Evolutionary conservation across 2,113 vertebrate species (phyloP), one percentile per base, ranked within the genome.

Genomic region (Mirza zaza): DNA sequence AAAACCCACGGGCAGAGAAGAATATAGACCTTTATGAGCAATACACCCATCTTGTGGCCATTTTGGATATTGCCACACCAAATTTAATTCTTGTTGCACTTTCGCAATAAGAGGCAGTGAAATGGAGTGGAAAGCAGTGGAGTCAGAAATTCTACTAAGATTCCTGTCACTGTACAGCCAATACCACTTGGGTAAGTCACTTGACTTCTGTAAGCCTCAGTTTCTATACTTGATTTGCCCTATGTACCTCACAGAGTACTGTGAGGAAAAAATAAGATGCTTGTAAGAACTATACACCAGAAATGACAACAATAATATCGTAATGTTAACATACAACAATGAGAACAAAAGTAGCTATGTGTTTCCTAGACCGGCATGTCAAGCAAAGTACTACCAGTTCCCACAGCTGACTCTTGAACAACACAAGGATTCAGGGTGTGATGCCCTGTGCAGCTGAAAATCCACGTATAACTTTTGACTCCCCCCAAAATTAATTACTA

Each of bases 11-110:
- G 81, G 67, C 45, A 36, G 32, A 45, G 12, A 87, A 32, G 48
- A 94, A 70, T 8, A 13, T 23, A 63, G 45, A 82, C 32, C 63
- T 90, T 93, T 91, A 21, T 45, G 75, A 91, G 50, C 79, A 94
- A 91, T 45, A 96, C 25, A 67, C 7, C 95, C 97, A 93, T 63
- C 96, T 95, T 89, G 93, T 97, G 95, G 96, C 50, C 95, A 42
- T 32, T 91, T 76, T 9, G 59, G 83, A 92, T 55, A 87, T 2
- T 93, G 82, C 67, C 77, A 90, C 57, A 80, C 45, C 59, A 70
- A 70, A 57, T 18, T 39, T 25, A n/a, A 67, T 52, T 75, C 15
- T 48, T 12, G 68, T 63, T 8, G 57, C 21, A 75, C 18, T 55
- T 75, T 13, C 34, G 25, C 34, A 87, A 11, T 13, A 17, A 73